These are phyloP conservation scores for Artibeus jamaicensis DNA, from an alignment of 2,797 vertebrate genomes.

Conservation along the genomic window DNA sequence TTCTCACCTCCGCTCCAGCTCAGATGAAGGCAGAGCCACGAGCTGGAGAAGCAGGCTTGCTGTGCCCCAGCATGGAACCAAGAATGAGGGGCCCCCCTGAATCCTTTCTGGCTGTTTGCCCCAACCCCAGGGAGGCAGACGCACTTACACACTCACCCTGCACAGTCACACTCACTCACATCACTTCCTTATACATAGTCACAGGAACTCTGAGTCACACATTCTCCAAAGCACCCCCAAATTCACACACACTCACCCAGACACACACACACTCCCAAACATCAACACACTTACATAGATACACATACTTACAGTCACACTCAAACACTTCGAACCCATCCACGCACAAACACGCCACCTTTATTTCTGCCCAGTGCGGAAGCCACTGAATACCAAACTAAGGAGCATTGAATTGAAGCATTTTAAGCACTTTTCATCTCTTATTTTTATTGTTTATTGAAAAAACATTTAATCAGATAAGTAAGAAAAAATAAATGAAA, in stretches of 20 bases:
- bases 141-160: neutral
- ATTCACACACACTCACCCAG: neutral
- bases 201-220: neutral
- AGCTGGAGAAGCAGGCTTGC: neutral
- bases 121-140: neutral
- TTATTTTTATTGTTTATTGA: neutral
- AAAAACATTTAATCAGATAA: neutral
- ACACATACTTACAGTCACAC: neutral
- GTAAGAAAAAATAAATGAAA: neutral
- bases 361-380: neutral
- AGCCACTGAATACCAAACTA: neutral
- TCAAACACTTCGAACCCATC: neutral
- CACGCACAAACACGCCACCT: no score
- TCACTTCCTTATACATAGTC: neutral
- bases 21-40: fast-evolving
- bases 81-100: neutral
- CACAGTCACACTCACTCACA: neutral
- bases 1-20: neutral
- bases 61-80: neutral
- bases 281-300: neutral
- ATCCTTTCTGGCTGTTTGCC: neutral
- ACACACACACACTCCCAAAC: neutral
- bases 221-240: neutral
- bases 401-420: neutral
- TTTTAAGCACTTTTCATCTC: neutral